phyloP scores from a whole-genome alignment of 2,888 invertebrate species.

The Nemoura dubitans region DNA sequence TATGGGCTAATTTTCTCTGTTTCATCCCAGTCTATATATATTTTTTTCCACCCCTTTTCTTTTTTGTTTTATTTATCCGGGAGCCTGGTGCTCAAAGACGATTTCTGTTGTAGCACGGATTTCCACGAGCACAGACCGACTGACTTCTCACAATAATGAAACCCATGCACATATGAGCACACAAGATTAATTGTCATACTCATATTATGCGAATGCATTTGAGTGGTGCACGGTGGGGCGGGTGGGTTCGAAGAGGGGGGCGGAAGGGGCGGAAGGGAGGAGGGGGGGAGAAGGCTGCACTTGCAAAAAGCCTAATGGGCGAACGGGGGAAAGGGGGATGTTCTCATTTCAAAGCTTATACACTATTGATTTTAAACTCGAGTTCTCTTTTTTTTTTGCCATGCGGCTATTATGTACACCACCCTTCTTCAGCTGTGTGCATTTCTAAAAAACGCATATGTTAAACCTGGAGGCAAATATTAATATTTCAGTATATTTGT shows the following conservation, averaged over 20 bases:
- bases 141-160: slow-evolving; percentile 26
- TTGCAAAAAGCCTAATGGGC: slow-evolving; percentile 30
- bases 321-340: slow-evolving; percentile 15
- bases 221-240: not conserved
- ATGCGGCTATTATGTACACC: slow-evolving; percentile 32
- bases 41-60: not conserved
- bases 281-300: not conserved
- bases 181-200: slow-evolving; percentile 35
- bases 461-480: slow-evolving; percentile 40
- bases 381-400: slow-evolving; percentile 21
- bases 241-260: not conserved
- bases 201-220: slow-evolving; percentile 20
- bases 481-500: slow-evolving; percentile 42
- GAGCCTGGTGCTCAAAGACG: not conserved
- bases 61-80: not conserved
- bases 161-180: slow-evolving; percentile 26
- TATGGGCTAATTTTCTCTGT: not conserved
- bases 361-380: slow-evolving; percentile 39
- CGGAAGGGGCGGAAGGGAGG: not conserved
- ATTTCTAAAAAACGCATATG: slow-evolving; percentile 42
- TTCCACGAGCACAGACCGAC: not conserved
- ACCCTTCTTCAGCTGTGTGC: slow-evolving; percentile 35
- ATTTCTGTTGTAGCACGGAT: not conserved
- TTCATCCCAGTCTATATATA: not conserved
- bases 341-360: slow-evolving; percentile 34